Conservation (phyloP, 2,113 vertebrate species). For the Ascaphus truei region DNA sequence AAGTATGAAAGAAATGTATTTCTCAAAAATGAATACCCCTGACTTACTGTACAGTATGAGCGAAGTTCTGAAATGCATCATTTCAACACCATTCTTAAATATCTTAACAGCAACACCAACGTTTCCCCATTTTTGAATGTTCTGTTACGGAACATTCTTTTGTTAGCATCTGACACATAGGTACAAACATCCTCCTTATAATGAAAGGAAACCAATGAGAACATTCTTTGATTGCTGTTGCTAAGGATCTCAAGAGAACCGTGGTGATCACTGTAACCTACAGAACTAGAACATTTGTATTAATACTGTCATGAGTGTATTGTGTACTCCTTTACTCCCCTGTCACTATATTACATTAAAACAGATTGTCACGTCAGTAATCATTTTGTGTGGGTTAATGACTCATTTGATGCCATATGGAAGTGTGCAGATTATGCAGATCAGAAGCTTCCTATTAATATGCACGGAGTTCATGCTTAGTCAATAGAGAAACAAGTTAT, state of each 20-base stretch:
- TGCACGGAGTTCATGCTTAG: neutral
- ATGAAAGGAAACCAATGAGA: neutral
- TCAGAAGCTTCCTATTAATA: neutral
- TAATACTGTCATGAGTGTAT: neutral
- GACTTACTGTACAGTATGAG: no score
- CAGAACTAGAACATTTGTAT: neutral
- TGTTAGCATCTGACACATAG: neutral
- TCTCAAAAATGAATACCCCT: no score
- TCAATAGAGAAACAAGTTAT: neutral
- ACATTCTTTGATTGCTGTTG: neutral
- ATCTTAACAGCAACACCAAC: no score
- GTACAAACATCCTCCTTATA: neutral
- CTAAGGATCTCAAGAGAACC: neutral
- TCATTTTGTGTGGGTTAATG: conserved; percentile 7
- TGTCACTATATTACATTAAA: neutral
- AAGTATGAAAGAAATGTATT: no score
- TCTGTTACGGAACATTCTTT: no score
- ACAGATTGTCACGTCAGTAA: conserved; percentile 1
- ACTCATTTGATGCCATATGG: neutral
- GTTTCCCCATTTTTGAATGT: no score
- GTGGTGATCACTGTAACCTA: neutral
- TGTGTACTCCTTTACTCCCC: neutral
- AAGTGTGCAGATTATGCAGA: conserved; percentile 8
- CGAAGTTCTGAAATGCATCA: no score
- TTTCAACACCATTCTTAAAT: no score